These are phyloP conservation scores for Phrynocephalus vlangalii DNA, from an alignment of 2,797 vertebrate genomes.

Conservation along the genomic window DNA sequence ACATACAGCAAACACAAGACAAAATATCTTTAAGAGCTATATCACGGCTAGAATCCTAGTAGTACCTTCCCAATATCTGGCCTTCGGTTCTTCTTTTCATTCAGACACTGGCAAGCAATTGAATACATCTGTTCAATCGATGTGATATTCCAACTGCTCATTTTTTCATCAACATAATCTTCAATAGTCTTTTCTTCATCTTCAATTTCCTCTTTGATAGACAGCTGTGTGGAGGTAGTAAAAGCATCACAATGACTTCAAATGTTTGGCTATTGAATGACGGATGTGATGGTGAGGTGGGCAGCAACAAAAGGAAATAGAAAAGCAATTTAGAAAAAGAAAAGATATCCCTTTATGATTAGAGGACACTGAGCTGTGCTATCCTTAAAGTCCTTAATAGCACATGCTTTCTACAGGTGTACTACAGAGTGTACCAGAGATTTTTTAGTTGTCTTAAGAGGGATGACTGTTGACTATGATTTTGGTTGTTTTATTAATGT, in stretches of 20 bases:
- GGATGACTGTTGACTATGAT: no score
- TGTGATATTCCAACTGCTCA: slow-evolving; percentile 80
- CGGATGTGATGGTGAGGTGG: not conserved
- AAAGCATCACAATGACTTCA: not conserved
- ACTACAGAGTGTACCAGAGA: no score
- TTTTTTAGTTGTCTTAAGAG: no score
- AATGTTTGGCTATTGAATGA: not conserved
- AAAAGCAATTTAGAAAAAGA: not conserved
- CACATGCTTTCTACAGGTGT: not conserved
- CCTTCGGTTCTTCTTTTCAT: slow-evolving; percentile 89
- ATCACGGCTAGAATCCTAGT: slow-evolving; percentile 35
- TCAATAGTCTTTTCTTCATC: slow-evolving; percentile 91
- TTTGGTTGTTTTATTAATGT: no score
- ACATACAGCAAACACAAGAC: not conserved
- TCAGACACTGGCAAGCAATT: slow-evolving; percentile 86
- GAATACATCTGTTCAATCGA: slow-evolving; percentile 84
- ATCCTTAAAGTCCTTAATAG: not conserved
- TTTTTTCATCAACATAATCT: slow-evolving; percentile 89
- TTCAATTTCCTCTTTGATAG: slow-evolving; percentile 91
- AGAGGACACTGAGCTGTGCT: not conserved
- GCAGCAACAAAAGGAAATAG: not conserved
- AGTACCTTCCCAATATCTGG: slow-evolving; percentile 89
- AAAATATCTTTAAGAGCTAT: not conserved
- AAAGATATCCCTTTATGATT: not conserved
- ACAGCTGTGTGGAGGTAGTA: slow-evolving; percentile 80